Conservation (phyloP, 1,140 invertebrate genomes). For the Pogonognathellus flavescens region DNA sequence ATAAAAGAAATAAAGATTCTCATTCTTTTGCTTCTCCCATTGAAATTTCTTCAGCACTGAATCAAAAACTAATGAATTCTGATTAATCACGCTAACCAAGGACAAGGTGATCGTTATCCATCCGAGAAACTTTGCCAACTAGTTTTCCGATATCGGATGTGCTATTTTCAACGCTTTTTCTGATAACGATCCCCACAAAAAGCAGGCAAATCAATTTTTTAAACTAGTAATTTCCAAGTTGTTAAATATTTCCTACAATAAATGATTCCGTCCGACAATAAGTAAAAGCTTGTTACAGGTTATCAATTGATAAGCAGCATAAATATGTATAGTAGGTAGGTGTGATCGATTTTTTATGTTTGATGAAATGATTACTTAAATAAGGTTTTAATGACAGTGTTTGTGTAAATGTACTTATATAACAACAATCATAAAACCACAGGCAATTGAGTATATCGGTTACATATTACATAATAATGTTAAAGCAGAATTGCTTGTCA, state of each 20-base stretch:
- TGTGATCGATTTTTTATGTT: too few species aligned
- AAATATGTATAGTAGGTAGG: too few species aligned
- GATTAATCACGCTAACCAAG: slow-evolving; percentile 42
- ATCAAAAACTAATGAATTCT: slow-evolving; percentile 3
- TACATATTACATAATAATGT: too few species aligned
- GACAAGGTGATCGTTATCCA: slow-evolving; percentile 35
- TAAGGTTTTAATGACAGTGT: too few species aligned
- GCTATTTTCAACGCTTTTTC: background rate
- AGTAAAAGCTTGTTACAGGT: background rate
- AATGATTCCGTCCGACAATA: background rate
- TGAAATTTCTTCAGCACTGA: background rate
- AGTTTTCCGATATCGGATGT: slow-evolving; percentile 25
- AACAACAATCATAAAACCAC: too few species aligned
- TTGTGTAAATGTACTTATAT: too few species aligned
- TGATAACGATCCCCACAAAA: background rate
- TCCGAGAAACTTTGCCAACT: background rate
- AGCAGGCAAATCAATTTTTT: background rate
- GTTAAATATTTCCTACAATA: too few species aligned
- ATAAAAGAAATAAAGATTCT: background rate
- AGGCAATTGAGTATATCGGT: too few species aligned
- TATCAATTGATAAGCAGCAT: too few species aligned
- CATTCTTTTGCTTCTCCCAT: background rate
- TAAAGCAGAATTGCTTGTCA: too few species aligned
- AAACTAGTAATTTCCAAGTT: background rate
- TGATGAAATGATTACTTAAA: too few species aligned